Evolutionary conservation across 92 coral and sea anemone genomes (phyloP).

Genomic region (Paramuricea clavata): DNA sequence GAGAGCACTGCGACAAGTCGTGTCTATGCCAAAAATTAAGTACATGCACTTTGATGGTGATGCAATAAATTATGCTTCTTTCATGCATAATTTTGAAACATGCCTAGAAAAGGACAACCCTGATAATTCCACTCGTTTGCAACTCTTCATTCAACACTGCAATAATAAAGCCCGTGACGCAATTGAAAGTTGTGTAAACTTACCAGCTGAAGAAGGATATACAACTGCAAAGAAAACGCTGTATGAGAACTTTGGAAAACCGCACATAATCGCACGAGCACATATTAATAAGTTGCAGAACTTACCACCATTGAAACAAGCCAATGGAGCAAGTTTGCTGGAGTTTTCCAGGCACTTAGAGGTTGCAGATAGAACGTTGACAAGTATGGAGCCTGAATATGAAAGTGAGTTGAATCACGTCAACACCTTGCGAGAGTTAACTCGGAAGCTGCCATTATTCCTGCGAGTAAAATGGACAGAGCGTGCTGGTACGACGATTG

Average conservation of each 20-base stretch:
- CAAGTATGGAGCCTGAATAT: conserved; percentile 33
- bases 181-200: conserved; percentile 52
- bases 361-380: conserved; percentile 24
- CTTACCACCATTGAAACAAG: conserved; percentile 27
- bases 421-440: conserved; percentile 49
- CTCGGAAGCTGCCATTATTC: conserved; percentile 56
- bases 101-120: neutral
- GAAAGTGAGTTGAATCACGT: conserved; percentile 31
- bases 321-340: conserved; percentile 11
- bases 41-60: conserved; percentile 71
- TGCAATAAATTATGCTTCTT: conserved; percentile 26
- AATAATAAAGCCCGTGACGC: conserved; percentile 43
- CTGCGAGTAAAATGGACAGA: conserved; percentile 57
- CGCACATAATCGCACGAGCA: conserved; percentile 61
- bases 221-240: conserved; percentile 46
- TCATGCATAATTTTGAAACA: neutral
- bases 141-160: neutral
- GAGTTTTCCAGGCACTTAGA: conserved; percentile 24
- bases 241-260: conserved; percentile 59
- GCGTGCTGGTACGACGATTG: conserved; percentile 57
- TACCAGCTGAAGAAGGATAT: conserved; percentile 42
- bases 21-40: conserved; percentile 62
- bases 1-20: conserved; percentile 54
- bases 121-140: neutral
- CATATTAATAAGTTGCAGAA: too few species aligned